Percentiles rank a stretch among this genome's conserved stretches.
phyloP scores from a whole-genome alignment of 2,888 invertebrate species.

The Aleiodes alternator region DNA sequence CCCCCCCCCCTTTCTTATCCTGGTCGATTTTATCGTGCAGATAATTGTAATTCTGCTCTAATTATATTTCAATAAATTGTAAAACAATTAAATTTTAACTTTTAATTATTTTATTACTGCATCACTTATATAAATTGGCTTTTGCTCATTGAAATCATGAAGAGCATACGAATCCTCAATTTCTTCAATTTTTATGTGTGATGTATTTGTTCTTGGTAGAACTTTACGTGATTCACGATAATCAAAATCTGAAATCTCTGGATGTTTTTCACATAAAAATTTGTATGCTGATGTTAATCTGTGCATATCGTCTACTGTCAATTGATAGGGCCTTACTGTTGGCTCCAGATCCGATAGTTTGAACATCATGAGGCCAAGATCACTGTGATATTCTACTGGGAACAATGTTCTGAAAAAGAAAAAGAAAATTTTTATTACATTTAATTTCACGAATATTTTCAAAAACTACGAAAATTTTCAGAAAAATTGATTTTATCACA shows the following conservation, averaged over 20 bases:
- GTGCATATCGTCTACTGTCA: conserved; percentile 87
- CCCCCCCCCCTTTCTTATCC: not conserved
- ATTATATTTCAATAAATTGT: conserved; percentile 43
- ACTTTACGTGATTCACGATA: conserved; percentile 78
- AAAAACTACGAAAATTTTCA: not conserved
- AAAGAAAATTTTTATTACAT: not conserved
- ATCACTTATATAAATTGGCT: conserved; percentile 1
- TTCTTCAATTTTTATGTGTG: conserved; percentile 44
- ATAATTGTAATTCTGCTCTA: conserved; percentile 12
- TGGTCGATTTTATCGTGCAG: conserved; percentile 36
- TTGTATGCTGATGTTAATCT: conserved; percentile 87
- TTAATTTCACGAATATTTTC: not conserved
- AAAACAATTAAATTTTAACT: conserved; percentile 46
- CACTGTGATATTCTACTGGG: conserved; percentile 82
- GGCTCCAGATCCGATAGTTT: conserved; percentile 84
- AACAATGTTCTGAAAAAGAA: conserved; percentile 80
- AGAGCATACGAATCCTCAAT: not conserved
- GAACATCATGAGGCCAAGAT: conserved; percentile 83
- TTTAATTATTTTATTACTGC: conserved; percentile 33
- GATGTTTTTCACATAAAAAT: conserved; percentile 82
- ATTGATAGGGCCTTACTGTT: conserved; percentile 82
- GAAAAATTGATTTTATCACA: too few species aligned
- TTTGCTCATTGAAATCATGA: not conserved
- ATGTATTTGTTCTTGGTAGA: conserved; percentile 45
- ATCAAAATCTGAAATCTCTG: conserved; percentile 82